Evolutionary conservation across 2,113 vertebrate species (phyloP).

Genomic region (Trachemys scripta): DNA sequence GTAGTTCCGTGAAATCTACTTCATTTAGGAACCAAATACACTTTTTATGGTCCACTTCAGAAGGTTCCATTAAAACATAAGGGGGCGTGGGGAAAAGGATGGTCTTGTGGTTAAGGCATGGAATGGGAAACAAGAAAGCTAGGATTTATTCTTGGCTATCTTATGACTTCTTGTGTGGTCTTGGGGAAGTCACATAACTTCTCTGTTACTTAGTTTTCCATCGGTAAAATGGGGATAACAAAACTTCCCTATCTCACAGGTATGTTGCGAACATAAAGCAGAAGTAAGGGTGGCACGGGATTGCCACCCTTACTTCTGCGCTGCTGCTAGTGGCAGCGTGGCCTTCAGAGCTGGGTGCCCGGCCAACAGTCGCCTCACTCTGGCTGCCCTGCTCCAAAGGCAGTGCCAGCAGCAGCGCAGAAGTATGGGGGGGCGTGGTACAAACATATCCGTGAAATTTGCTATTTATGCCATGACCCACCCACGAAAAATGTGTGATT

Average conservation of each 20-base stretch:
- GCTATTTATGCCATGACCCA: not conserved
- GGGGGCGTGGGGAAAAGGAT: not conserved
- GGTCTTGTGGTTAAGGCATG: not conserved
- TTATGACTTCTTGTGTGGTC: not conserved
- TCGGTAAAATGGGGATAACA: not conserved
- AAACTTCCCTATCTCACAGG: not conserved
- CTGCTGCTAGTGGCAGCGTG: not conserved
- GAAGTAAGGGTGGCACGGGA: not conserved
- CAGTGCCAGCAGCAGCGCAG: not conserved
- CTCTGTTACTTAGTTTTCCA: not conserved
- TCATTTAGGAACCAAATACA: not conserved
- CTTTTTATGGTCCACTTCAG: not conserved
- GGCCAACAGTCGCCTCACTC: not conserved
- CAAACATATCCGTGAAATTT: not conserved
- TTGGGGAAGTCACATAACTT: not conserved
- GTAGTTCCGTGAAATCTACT: not conserved
- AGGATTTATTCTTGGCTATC: not conserved
- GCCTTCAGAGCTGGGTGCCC: not conserved
- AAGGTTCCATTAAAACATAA: not conserved
- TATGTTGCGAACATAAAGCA: not conserved
- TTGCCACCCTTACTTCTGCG: not conserved
- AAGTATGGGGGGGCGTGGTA: not conserved
- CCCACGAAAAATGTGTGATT: not conserved
- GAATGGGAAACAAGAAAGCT: not conserved
- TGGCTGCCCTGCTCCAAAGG: not conserved